Conservation (phyloP, 2,113 vertebrate species). For the Mesembrinibis cayennensis region DNA sequence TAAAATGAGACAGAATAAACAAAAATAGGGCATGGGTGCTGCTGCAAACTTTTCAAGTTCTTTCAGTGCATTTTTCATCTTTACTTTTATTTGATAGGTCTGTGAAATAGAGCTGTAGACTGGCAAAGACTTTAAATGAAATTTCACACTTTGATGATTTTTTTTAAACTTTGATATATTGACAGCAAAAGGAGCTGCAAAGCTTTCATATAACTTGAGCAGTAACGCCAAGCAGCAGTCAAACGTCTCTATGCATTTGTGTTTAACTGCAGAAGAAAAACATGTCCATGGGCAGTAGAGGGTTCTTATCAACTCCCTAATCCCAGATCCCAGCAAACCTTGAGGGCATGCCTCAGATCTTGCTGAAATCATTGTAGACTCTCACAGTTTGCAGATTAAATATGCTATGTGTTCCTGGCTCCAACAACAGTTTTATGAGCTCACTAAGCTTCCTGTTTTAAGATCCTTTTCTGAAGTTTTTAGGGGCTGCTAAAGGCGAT, state of each 20-base stretch:
- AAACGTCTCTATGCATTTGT: conserved; percentile 93
- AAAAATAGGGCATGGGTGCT: conserved; percentile 65
- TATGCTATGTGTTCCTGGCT: conserved; percentile 97
- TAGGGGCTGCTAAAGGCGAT: conserved; percentile 89
- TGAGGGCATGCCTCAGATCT: conserved; percentile 99
- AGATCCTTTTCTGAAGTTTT: conserved; percentile 87
- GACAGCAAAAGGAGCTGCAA: conserved; percentile 91
- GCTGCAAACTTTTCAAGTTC: conserved; percentile 77
- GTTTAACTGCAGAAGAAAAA: conserved; percentile 93
- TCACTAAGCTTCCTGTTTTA: conserved; percentile 90
- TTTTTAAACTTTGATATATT: conserved; percentile 95
- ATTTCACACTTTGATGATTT: conserved; percentile 95
- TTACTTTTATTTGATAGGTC: conserved; percentile 83
- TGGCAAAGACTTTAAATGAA: conserved; percentile 87
- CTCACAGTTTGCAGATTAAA: conserved; percentile 96
- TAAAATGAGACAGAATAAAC: conserved; percentile 75
- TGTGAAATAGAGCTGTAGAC: conserved; percentile 82
- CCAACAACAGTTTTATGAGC: conserved; percentile 85
- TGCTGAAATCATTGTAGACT: conserved; percentile 88
- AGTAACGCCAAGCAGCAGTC: conserved; percentile 88
- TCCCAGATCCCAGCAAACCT: conserved; percentile 99
- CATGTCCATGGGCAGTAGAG: conserved; percentile 86
- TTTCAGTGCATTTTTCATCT: conserved; percentile 78
- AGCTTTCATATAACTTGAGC: conserved; percentile 89
- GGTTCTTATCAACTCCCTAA: conserved; percentile 93